A percentile compares a stretch with the other conserved stretches of the same genome.
These are phyloP conservation scores for Arge pagana DNA, from an alignment of 2,888 invertebrate species.

Conservation along the genomic window DNA sequence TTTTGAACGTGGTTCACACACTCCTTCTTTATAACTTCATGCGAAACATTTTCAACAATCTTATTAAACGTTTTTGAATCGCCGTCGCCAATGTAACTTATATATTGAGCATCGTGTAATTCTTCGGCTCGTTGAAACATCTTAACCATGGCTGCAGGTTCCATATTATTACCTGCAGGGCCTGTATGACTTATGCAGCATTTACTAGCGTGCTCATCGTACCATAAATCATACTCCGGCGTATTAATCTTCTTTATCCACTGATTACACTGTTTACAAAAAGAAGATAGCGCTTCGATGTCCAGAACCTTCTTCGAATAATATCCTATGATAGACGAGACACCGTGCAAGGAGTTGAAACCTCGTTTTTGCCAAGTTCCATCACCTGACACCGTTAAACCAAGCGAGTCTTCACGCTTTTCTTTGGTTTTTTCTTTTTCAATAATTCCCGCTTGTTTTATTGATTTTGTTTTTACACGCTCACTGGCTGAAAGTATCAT, in stretches of 20 bases:
- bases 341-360: conserved; percentile 13
- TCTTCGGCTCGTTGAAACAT: conserved; percentile 15
- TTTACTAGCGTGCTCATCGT: conserved; percentile 4
- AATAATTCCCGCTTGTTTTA: too few species aligned
- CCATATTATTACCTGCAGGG: conserved; percentile 23
- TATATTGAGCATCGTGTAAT: conserved; percentile 2
- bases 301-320: conserved; percentile 15
- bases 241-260: conserved; percentile 16
- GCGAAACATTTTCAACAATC: too few species aligned
- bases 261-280: conserved; percentile 11
- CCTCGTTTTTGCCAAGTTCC: conserved; percentile 25
- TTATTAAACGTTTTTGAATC: conserved; percentile 21
- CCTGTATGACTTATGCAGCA: conserved; percentile 25
- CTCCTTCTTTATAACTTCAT: too few species aligned
- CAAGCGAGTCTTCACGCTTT: too few species aligned
- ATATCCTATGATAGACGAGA: conserved; percentile 22
- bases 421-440: too few species aligned
- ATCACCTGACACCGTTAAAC: conserved; percentile 9
- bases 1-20: too few species aligned
- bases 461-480: too few species aligned
- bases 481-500: too few species aligned
- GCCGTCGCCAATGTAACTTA: conserved; percentile 13
- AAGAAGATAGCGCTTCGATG: background rate
- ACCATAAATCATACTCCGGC: conserved; percentile 19
- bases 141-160: conserved; percentile 1